Conservation (phyloP, 2,888 invertebrate genomes). For the Drosophila paranaensis region DNA sequence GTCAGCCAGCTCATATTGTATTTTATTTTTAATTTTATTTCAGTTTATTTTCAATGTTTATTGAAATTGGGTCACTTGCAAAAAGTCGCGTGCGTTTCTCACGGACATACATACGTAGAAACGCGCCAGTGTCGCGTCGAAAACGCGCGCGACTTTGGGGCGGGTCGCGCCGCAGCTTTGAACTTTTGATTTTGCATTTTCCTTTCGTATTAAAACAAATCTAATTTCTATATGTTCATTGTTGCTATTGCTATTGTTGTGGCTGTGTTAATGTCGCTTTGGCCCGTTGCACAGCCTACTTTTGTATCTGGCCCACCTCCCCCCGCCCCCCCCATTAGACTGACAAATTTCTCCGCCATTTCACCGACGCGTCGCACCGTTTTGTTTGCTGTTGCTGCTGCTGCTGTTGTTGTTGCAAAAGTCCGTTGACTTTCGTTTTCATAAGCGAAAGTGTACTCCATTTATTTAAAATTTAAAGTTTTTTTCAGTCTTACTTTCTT, state of each 20-base stretch:
- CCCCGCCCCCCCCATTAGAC: slow-evolving; percentile 21
- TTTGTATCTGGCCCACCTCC: slow-evolving; percentile 18
- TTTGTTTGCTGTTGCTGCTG: slow-evolving; percentile 22
- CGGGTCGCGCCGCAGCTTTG: slow-evolving; percentile 42
- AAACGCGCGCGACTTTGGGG: slow-evolving; percentile 50
- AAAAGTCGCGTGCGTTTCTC: slow-evolving; percentile 75
- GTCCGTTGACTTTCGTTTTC: slow-evolving; percentile 84
- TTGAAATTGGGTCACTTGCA: slow-evolving; percentile 75
- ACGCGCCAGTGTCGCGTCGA: slow-evolving; percentile 36
- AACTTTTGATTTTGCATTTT: slow-evolving; percentile 44
- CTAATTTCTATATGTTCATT: slow-evolving; percentile 20
- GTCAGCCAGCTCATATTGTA: slow-evolving; percentile 22
- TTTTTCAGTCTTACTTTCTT: slow-evolving; percentile 54
- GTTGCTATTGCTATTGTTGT: neutral
- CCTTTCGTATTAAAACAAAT: neutral
- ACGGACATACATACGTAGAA: slow-evolving; percentile 66
- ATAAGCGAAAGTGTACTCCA: slow-evolving; percentile 84
- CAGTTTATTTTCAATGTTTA: slow-evolving; percentile 73
- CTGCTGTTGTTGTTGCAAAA: slow-evolving; percentile 58
- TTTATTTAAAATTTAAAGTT: slow-evolving; percentile 72
- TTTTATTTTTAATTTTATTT: slow-evolving; percentile 42
- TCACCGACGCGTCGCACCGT: slow-evolving; percentile 54
- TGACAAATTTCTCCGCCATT: slow-evolving; percentile 73
- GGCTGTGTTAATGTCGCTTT: slow-evolving; percentile 37
- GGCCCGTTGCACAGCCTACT: slow-evolving; percentile 54